phyloP scores from a whole-genome alignment of 2,113 vertebrate genomes.

The Trogon surrucura region DNA sequence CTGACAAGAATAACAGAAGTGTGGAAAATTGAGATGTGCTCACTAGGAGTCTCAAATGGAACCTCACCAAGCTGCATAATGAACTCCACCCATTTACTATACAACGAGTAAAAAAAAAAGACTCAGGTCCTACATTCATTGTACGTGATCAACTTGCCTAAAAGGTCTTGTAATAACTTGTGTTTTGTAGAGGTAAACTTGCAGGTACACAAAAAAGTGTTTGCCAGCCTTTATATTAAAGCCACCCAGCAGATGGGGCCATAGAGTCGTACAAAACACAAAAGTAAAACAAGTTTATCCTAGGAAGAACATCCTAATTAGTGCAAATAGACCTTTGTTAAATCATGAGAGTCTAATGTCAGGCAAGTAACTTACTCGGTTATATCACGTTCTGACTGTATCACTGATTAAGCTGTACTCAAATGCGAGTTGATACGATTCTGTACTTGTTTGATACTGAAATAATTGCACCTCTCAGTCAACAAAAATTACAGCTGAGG shows the following conservation, averaged over 20 bases:
- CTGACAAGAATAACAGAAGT: neutral
- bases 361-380: conserved; percentile 10
- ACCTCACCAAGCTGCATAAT: neutral
- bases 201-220: neutral
- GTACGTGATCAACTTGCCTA: neutral
- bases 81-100: neutral
- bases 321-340: neutral
- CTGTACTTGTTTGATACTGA: neutral
- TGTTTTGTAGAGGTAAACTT: neutral
- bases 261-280: neutral
- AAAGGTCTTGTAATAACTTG: neutral
- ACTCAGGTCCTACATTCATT: neutral
- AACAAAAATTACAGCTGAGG: neutral
- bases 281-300: neutral
- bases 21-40: neutral
- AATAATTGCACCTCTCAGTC: conserved; percentile 2
- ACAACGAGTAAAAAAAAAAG: neutral
- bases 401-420: conserved; percentile 4
- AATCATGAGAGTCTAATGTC: neutral
- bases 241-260: conserved; percentile 62
- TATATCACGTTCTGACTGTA: neutral
- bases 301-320: neutral
- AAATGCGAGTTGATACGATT: neutral
- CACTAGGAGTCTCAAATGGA: neutral
- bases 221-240: neutral